Evolutionary conservation across 2,797 vertebrate species (phyloP), one percentile per base, ranked within the genome.

Genomic region (Lacerta viridis): DNA sequence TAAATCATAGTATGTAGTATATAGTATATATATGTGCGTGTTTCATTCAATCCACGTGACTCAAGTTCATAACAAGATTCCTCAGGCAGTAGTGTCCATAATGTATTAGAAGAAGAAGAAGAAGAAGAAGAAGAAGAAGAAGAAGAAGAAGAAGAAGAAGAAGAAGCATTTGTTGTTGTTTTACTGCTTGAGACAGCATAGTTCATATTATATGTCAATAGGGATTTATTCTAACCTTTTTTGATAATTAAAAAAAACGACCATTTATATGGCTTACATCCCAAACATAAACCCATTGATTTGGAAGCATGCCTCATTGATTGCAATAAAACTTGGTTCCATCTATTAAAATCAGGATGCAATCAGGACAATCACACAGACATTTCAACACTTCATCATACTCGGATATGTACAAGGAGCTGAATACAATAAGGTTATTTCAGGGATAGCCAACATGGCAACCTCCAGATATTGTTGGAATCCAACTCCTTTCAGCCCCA

Each of bases 201-300:
- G 50, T 80, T 76, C 68, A 74, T 23, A 74, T 39, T 43, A n/a
- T 61, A 17, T 59, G 66, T 36, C 87, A 88, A 74, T 18, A 72
- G 5, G 64, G 17, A 64, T 89, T 64, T 88, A 74, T 85, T 46
- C 25, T 78, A 88, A 68, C 72, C 74, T 36, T 69, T 80, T 83
- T 83, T 29, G 74, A 88, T 83, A 88, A 88, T 83, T 83, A 77
- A 88, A 83, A 87, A 77, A 25, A 77, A 55, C 83, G 59, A 55
- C 72, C 17, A 69, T 80, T 87, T 80, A 13, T 77, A 83, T 83
- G 79, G 41, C 74, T 77, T 83, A 66, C 25, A 69, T 69, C 80
- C 80, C 72, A 76, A 83, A 79, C 46, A 13, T 83, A 86, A 83
- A 78, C 41, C 64, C 69, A 64, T 50, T 89, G 71, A 84, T 6